A percentile compares a stretch with the other conserved stretches of the same genome.
These are phyloP conservation scores for Halcyon senegalensis DNA, from an alignment of 2,113 vertebrate genomes.

Conservation along the genomic window DNA sequence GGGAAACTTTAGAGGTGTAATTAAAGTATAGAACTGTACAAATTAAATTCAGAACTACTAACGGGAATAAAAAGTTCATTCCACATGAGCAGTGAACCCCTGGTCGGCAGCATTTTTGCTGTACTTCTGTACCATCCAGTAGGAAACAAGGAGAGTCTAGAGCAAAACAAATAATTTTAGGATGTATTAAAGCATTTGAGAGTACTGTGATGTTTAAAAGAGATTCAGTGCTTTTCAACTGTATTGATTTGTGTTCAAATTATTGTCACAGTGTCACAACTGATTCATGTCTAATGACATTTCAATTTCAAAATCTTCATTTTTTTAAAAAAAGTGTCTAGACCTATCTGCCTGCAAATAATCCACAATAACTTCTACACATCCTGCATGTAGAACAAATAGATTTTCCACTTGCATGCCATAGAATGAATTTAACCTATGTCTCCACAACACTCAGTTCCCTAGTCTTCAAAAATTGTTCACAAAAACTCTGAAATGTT, in stretches of 20 bases:
- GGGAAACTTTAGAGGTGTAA: background rate
- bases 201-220: background rate
- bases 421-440: background rate
- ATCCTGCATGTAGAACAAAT: background rate
- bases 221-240: background rate
- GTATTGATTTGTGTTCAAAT: background rate
- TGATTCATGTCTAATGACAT: background rate
- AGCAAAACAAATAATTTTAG: background rate
- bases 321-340: background rate
- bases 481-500: background rate
- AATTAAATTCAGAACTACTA: background rate
- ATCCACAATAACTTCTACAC: background rate
- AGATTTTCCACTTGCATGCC: background rate
- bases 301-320: conserved; percentile 13
- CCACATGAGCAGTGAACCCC: background rate
- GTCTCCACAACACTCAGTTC: background rate
- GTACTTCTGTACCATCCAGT: background rate
- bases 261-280: background rate
- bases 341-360: background rate
- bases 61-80: background rate
- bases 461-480: background rate
- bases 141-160: background rate
- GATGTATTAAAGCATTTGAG: background rate
- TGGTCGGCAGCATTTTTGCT: background rate
- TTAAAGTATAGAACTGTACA: background rate